A percentile compares a stretch with the other conserved stretches of the same genome.
phyloP scores from a whole-genome alignment of 2,113 vertebrate genomes.

The Malurus alboscapulatus region DNA sequence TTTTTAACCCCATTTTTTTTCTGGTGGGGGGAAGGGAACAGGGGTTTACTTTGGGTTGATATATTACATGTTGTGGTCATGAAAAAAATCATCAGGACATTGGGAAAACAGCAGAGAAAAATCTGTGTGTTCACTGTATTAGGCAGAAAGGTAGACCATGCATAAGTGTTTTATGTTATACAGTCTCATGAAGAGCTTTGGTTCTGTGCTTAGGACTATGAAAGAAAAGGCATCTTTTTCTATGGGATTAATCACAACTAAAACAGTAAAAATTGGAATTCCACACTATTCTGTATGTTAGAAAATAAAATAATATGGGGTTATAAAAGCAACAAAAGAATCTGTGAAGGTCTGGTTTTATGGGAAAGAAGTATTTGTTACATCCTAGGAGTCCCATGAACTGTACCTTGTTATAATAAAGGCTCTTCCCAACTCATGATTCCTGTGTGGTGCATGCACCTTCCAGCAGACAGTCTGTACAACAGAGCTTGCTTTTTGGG shows the following conservation, averaged over 20 bases:
- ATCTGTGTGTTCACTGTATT: background rate
- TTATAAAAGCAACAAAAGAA: background rate
- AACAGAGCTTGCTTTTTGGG: background rate
- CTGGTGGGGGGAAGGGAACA: fast-evolving
- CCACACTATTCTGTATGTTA: background rate
- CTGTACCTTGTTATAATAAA: background rate
- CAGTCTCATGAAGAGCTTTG: background rate
- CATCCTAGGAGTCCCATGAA: background rate
- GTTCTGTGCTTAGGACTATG: background rate
- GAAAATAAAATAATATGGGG: background rate
- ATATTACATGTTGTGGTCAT: background rate
- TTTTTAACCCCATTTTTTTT: background rate
- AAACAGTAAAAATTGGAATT: background rate
- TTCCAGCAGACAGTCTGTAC: background rate
- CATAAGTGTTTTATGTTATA: background rate
- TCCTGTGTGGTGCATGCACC: background rate
- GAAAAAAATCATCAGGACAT: background rate
- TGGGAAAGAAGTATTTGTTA: background rate
- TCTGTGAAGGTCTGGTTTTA: background rate
- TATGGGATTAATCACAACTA: background rate
- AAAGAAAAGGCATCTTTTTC: background rate
- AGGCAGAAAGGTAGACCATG: background rate
- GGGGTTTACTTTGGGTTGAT: background rate
- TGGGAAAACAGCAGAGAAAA: background rate
- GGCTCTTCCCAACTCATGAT: background rate